Conservation (phyloP, 2,888 invertebrate genomes). For the Tolmerus cingulatus region DNA sequence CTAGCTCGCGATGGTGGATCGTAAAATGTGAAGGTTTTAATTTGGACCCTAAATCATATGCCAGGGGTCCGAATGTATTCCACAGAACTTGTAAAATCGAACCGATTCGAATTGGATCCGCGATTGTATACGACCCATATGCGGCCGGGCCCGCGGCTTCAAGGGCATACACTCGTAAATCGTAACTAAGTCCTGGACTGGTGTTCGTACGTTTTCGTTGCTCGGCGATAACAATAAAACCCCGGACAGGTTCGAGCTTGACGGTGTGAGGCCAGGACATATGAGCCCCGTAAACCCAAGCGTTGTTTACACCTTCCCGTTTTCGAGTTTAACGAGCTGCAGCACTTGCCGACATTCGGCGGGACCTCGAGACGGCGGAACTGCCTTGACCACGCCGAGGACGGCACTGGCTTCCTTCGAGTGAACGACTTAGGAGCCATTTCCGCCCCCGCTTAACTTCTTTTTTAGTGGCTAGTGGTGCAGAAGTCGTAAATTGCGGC, state of each 20-base stretch:
- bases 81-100: not conserved
- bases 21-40: conserved; percentile 8
- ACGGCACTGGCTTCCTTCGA: not conserved
- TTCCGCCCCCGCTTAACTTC: not conserved
- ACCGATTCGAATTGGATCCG: not conserved
- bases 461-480: not conserved
- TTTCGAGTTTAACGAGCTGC: not conserved
- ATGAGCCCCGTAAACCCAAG: not conserved
- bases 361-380: not conserved
- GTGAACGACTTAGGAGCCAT: not conserved
- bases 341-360: not conserved
- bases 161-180: not conserved
- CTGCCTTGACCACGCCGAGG: not conserved
- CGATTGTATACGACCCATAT: not conserved
- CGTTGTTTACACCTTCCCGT: conserved; percentile 3
- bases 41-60: not conserved
- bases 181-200: not conserved
- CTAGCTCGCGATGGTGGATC: not conserved
- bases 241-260: not conserved
- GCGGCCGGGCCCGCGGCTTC: not conserved
- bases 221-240: conserved; percentile 12
- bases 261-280: not conserved
- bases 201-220: not conserved
- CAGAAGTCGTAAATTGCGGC: not conserved
- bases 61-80: not conserved